phyloP scores from a whole-genome alignment of 2,797 vertebrate genomes.

The Phoebastria nigripes region DNA sequence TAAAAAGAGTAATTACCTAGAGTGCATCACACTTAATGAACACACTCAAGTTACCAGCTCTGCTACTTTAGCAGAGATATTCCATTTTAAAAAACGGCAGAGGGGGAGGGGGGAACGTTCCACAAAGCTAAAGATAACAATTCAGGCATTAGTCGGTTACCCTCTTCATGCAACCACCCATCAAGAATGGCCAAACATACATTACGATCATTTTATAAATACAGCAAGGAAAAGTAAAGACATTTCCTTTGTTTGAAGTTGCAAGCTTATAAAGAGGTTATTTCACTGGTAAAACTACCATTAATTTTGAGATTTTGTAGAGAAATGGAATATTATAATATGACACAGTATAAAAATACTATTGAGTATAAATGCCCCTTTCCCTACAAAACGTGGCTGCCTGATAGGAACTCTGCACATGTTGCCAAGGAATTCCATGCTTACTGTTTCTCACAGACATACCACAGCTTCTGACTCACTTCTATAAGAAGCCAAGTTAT shows the following conservation, averaged over 20 bases:
- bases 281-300: not conserved
- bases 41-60: not conserved
- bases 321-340: not conserved
- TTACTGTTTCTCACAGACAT: not conserved
- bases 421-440: not conserved
- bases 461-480: not conserved
- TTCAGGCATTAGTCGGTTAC: not conserved
- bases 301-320: not conserved
- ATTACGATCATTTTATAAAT: not conserved
- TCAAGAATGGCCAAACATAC: not conserved
- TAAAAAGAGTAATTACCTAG: not conserved
- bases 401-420: not conserved
- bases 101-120: accelerated
- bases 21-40: not conserved
- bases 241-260: not conserved
- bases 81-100: not conserved
- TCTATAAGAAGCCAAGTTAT: not conserved
- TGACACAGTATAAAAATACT: not conserved
- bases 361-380: not conserved
- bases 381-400: not conserved
- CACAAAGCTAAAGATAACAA: not conserved
- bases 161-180: not conserved
- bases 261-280: not conserved
- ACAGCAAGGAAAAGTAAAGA: not conserved
- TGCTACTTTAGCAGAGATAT: not conserved